Conservation (phyloP, 2,888 invertebrate species). For the Agrilus biguttatus region DNA sequence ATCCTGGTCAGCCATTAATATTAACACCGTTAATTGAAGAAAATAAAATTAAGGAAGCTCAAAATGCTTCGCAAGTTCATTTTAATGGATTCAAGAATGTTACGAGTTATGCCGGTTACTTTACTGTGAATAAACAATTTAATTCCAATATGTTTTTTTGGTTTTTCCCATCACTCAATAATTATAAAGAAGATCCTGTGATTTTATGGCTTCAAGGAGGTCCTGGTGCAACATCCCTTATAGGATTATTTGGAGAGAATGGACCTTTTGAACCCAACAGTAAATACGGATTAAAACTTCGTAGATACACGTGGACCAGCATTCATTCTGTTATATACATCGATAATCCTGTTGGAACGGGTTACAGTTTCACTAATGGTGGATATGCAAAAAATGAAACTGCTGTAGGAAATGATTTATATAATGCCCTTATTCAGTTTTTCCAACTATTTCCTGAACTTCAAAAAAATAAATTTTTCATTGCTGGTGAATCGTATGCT, state of each 20-base stretch:
- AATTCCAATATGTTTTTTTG: constrained; percentile 82
- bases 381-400: constrained; percentile 71
- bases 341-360: constrained; percentile 86
- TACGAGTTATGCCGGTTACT: constrained; percentile 60
- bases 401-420: constrained; percentile 66
- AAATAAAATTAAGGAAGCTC: constrained; percentile 51
- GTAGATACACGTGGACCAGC: constrained; percentile 66
- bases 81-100: constrained; percentile 43
- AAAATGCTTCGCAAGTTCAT: constrained; percentile 35
- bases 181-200: constrained; percentile 46
- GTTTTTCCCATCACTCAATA: constrained; percentile 64
- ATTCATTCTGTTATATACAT: constrained; percentile 73
- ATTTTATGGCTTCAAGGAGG: constrained; percentile 78
- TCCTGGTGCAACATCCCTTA: constrained; percentile 65
- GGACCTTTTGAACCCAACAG: constrained; percentile 52
- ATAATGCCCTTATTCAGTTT: constrained; percentile 64
- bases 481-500: constrained; percentile 75
- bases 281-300: constrained; percentile 30
- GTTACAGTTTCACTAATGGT: constrained; percentile 74
- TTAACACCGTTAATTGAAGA: constrained; percentile 58
- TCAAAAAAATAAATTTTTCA: constrained; percentile 55
- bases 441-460: constrained; percentile 64
- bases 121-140: constrained; percentile 65
- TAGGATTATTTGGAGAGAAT: constrained; percentile 70
- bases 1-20: constrained; percentile 48